Base-by-base conservation (phyloP, 2,888 invertebrate species). In the Marasmarcha lunaedactyla region DNA sequence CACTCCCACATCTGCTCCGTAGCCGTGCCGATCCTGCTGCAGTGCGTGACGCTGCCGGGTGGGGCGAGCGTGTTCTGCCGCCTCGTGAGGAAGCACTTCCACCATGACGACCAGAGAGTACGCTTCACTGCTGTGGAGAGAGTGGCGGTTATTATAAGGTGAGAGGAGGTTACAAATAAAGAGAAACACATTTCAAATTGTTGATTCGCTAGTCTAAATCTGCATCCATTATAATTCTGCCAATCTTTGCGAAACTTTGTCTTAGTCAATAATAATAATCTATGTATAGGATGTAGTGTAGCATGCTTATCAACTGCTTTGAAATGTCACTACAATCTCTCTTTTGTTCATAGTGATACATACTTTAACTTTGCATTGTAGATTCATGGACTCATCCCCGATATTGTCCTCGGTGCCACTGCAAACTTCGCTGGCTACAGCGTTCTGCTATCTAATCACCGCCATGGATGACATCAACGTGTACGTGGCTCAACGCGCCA, bases 61-160 rank as follows among this genome's bases (percentile, higher is more conserved):
- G 99, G 99, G 1, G 92, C 94, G 0, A 97, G 98, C 67, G 93
- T 97, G 35, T 95, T 99, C 70, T 98, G 98, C 92, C 89, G 91
- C 48, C 88, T 97, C n/a, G 90, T 99, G 39, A 93, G 98, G 61
- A 93, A 94, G 57, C 94, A 95, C 64, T 99, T 98, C 77, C 95
- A 96, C 52, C 91, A 90, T 62, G 85, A 87, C 6, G 94, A 97
- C 70, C 95, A 97, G 92, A 89, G 91, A 47, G 87, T 90, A 12
- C 86, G 99, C 50, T 98, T 98, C 79, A 90, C 93, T 36, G 97
- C 98, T 20, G 98, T 98, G 27, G 99, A 98, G 76, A 87, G 97
- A 49, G 96, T 97, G 26, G 94, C 95, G 26, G 89, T 97, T 41
- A 90, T 99, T 46, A 95, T 96, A 15, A 87, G 91, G 63, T 79